Base-by-base conservation (phyloP, 2,113 vertebrate genomes). In the Melanotaenia duboulayi region DNA sequence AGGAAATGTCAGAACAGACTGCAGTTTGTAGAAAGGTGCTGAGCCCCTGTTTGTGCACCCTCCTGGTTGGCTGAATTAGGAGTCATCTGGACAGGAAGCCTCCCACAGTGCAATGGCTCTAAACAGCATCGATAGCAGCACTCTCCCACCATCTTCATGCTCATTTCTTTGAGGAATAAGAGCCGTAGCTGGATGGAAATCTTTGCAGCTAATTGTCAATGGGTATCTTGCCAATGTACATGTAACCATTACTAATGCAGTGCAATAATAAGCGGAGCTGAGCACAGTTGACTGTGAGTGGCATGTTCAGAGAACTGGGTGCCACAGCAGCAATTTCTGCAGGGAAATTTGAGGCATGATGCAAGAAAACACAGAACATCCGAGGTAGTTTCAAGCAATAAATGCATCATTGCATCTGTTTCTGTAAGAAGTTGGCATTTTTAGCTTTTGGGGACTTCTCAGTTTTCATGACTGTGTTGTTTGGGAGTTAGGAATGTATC, bases 21-120 rank as follows among this genome's bases (percentile, higher is more conserved):
- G 25, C 32, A 59, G 57, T 32, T 52, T 52, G 59, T 55, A 48
- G 24, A 61, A 40, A 40, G 23, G 46, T 49, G 39, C 68, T 67
- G 39, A 57, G 64, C 39, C 32, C 57, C 70, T 77, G 61, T 35
- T 57, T 40, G 19, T 69, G 60, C 54, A 37, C 69, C 68, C 50
- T 76, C 17, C 49, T 55, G 1, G 48, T 76, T 85, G 68, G 19
- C 82, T 82, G 62, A 72, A 64, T 62, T 54, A 20, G 65, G 81
- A 78, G 83, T 83, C 74, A 77, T 85, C 77, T 87, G 83, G 79
- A 82, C 82, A 82, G 75, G 71, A 85, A 81, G 78, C 66, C 78
- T 86, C 83, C 81, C 76, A 69, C 83, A 60, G 66, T 54, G 68
- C 49, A 56, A 77, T 71, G 67, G 64, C 74, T 63, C 62, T 59